Evolutionary conservation across 2,888 invertebrate species (phyloP), one percentile per base, ranked within the genome.

Genomic region (Salpingus planirostris): DNA sequence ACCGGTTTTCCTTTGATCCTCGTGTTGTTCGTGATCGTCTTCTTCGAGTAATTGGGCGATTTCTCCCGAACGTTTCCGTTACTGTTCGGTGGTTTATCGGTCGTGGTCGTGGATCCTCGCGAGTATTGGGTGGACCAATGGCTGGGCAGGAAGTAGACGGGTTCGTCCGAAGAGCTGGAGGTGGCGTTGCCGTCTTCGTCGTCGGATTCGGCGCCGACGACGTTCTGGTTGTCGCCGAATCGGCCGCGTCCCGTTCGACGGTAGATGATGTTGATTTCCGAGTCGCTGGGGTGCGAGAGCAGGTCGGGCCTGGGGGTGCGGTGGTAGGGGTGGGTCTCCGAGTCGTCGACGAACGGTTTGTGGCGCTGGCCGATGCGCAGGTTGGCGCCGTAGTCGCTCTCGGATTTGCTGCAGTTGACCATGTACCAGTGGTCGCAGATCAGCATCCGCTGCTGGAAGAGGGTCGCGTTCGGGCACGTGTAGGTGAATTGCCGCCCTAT

Each of bases 361-460:
- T 78, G 78, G 4, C 74, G 67, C 60, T 81, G 81, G 2, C 82
- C 83, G 32, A 83, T 82, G 2, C 82, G 66, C 10, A 80, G 62
- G 57, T 84, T 83, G 7, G 81, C 81, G 27, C 69, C 68, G 53
- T 81, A 83, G 53, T 80, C 76, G 51, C 78, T 76, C 51, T 78
- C 78, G 0, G 81, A 74, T 58, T 72, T 73, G 49, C 78, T 78
- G 52, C 84, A 84, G 64, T 83, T 80, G 36, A 84, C 84, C 81
- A 83, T 82, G 60, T 83, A 83, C 83, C 78, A 79, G 58, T 85
- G 84, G 62, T 84, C 83, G 56, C 84, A 85, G 57, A 85, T 76
- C 40, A 84, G 69, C 82, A 84, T 83, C 26, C 83, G 67, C 60
- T 84, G 84, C 59, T 84, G 84, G 67, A 84, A 84, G 29, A 83